A percentile compares a stretch with the other conserved stretches of the same genome.
These are phyloP conservation scores for Trichacis sp. DNA, from an alignment of 2,888 invertebrate genomes.

Conservation along the genomic window DNA sequence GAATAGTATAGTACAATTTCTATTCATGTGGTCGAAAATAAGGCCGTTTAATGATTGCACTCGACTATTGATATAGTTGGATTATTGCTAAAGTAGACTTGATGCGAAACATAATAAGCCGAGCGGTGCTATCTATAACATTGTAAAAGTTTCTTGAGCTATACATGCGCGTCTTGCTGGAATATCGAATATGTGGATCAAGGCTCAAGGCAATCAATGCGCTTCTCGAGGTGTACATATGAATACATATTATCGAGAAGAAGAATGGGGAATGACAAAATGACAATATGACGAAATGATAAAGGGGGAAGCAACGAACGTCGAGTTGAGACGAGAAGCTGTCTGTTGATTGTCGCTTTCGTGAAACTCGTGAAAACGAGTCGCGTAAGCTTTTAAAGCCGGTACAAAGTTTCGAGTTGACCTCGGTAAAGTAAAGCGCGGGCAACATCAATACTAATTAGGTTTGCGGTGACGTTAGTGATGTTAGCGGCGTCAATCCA, in stretches of 20 bases:
- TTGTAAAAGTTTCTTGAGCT: background rate
- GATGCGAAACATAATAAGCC: too few species aligned
- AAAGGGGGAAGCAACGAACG: too few species aligned
- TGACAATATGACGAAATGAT: too few species aligned
- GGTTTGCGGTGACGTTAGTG: constrained; percentile 40
- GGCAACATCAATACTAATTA: constrained; percentile 41
- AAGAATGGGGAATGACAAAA: background rate
- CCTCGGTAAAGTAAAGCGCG: background rate
- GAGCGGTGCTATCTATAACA: too few species aligned
- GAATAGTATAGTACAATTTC: too few species aligned
- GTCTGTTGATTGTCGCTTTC: too few species aligned
- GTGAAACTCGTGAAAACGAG: background rate
- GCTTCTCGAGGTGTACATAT: too few species aligned
- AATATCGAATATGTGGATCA: constrained; percentile 38
- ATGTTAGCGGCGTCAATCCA: constrained; percentile 30
- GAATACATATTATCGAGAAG: background rate
- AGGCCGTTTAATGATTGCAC: too few species aligned
- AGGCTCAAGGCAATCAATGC: constrained; percentile 4
- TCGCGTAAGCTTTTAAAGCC: background rate
- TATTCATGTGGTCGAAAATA: too few species aligned
- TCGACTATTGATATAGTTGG: too few species aligned
- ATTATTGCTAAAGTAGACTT: too few species aligned
- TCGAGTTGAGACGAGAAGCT: too few species aligned
- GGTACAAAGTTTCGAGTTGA: background rate
- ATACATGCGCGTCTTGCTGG: constrained; percentile 13